phyloP scores from a whole-genome alignment of 2,113 vertebrate genomes.

The Emberiza fucata region DNA sequence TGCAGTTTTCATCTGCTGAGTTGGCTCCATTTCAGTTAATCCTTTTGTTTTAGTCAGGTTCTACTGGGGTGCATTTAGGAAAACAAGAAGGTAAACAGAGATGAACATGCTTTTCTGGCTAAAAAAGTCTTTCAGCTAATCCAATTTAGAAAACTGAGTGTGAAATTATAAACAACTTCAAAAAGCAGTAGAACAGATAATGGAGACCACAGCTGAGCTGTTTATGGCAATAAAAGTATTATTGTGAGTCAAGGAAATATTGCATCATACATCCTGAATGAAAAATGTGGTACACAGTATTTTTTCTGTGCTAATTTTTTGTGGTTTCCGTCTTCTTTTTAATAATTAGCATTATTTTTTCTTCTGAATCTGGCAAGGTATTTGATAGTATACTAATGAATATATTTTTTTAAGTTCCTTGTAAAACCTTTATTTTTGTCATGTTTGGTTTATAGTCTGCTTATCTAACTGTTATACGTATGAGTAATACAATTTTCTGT shows the following conservation, averaged over 20 bases:
- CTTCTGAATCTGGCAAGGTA: neutral
- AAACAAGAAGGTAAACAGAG: slow-evolving; percentile 6
- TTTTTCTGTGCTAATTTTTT: neutral
- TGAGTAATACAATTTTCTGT: neutral
- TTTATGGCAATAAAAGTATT: neutral
- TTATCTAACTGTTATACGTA: neutral
- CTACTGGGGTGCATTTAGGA: neutral
- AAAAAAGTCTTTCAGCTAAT: neutral
- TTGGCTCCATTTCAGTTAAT: slow-evolving; percentile 11
- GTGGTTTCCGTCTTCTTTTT: neutral
- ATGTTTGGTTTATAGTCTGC: neutral
- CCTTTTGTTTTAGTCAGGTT: neutral
- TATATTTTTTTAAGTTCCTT: neutral
- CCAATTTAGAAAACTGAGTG: neutral
- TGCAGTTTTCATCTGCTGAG: slow-evolving; percentile 2
- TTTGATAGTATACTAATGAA: neutral
- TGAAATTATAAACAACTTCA: neutral
- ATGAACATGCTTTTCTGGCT: neutral
- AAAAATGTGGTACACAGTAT: neutral
- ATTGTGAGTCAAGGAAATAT: neutral
- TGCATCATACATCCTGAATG: neutral
- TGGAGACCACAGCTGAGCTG: neutral
- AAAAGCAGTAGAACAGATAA: neutral
- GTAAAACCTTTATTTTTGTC: neutral
- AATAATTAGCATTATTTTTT: neutral